Conservation (phyloP, 1,140 invertebrate genomes). For the Pentalonia nigronervosa region DNA sequence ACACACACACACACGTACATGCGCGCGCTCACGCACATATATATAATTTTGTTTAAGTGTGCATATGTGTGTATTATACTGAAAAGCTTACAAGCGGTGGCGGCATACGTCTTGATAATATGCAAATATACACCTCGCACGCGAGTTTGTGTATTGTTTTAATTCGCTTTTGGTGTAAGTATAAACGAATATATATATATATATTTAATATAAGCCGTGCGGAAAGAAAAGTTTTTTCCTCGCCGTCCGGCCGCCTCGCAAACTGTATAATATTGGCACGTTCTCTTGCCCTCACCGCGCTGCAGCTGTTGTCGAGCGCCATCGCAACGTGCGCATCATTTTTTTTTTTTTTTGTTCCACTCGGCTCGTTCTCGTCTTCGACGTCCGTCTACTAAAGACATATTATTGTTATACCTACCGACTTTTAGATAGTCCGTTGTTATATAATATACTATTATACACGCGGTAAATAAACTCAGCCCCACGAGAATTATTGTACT, state of each 20-base stretch:
- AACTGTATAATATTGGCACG: not conserved
- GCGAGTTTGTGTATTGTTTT: slow-evolving; percentile 6
- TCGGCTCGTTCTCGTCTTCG: not conserved
- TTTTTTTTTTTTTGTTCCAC: not conserved
- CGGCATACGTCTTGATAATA: not conserved
- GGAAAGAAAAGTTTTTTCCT: not conserved
- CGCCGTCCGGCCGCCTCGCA: not conserved
- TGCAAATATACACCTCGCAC: not conserved
- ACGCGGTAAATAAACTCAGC: not conserved
- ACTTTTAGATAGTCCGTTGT: not conserved
- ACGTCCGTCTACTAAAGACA: not conserved
- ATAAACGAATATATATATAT: not conserved
- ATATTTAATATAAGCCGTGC: not conserved
- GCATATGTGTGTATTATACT: not conserved
- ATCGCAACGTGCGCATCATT: not conserved
- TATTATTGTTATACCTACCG: not conserved
- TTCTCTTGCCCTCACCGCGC: not conserved
- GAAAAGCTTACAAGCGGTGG: not conserved
- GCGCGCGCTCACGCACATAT: not conserved
- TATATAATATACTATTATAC: not conserved
- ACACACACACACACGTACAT: not conserved
- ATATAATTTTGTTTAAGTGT: no score
- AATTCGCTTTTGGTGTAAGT: slow-evolving; percentile 11
- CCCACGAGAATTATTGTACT: not conserved
- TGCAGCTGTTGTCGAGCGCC: not conserved